Evolutionary conservation across 23 tunicate genomes (phyloP).

Genomic region (Trididemnum clinides): DNA sequence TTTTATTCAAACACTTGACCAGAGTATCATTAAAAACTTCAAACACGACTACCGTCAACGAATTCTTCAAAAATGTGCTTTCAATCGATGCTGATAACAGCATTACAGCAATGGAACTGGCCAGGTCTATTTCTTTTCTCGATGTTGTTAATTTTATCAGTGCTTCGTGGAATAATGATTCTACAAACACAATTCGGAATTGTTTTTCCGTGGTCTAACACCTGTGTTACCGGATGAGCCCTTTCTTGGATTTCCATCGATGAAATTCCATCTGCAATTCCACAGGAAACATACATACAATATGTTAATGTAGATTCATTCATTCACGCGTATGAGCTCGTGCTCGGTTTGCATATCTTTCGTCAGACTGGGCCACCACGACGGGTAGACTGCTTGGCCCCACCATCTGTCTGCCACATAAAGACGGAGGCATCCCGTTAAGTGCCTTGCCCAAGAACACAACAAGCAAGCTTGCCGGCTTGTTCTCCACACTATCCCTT

Average conservation of each 20-base stretch:
- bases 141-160: constrained; percentile 25
- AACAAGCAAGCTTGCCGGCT: no score
- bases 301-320: background rate
- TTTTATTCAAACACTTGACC: constrained; percentile 27
- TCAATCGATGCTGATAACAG: constrained; percentile 1
- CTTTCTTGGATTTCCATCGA: constrained; percentile 19
- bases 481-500: no score
- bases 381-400: no score
- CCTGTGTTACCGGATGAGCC: constrained; percentile 24
- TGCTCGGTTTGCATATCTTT: no score
- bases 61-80: constrained; percentile 22
- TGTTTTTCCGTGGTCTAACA: constrained; percentile 32
- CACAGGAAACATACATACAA: background rate
- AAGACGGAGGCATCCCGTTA: no score
- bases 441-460: no score
- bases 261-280: constrained; percentile 13
- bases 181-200: constrained; percentile 1
- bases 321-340: no score
- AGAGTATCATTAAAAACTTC: constrained; percentile 37
- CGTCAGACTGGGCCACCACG: no score
- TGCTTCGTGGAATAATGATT: constrained; percentile 25
- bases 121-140: constrained; percentile 22
- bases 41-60: constrained; percentile 39
- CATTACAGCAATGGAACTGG: background rate
- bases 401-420: no score